Evolutionary conservation across 2,888 invertebrate species (phyloP).

Genomic region (Timema cristinae): DNA sequence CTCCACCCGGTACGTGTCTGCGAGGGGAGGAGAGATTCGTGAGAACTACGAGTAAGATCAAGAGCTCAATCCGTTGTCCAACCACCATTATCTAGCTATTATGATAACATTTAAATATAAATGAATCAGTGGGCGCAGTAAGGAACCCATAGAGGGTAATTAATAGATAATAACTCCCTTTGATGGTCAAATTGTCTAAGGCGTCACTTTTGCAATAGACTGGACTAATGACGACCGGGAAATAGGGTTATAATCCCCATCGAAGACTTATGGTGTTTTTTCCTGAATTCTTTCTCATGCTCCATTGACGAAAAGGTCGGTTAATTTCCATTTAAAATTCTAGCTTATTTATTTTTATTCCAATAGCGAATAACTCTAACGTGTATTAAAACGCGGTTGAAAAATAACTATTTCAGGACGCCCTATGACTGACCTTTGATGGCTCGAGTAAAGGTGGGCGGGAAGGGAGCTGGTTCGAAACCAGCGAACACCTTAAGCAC

Average conservation of each 20-base stretch:
- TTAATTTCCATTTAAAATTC: too few species aligned
- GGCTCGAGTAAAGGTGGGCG: slow-evolving; percentile 69
- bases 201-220: neutral
- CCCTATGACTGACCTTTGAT: slow-evolving; percentile 59
- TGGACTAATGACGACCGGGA: neutral
- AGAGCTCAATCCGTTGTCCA: neutral
- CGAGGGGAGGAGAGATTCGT: slow-evolving; percentile 28
- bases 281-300: too few species aligned
- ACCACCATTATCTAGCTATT: neutral
- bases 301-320: too few species aligned
- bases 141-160: neutral
- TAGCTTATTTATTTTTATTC: neutral
- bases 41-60: too few species aligned
- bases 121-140: neutral
- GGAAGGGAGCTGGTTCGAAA: slow-evolving; percentile 63
- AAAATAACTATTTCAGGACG: neutral
- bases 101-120: neutral
- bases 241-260: too few species aligned
- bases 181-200: too few species aligned
- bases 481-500: slow-evolving; percentile 69
- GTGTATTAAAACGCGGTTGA: neutral
- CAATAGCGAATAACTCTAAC: neutral
- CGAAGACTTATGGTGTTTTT: too few species aligned
- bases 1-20: slow-evolving; percentile 69
- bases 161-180: too few species aligned